Percentiles rank a stretch among this genome's conserved stretches.
phyloP scores from a whole-genome alignment of 2,797 vertebrate genomes.

The Hippopotamyrus pictus region DNA sequence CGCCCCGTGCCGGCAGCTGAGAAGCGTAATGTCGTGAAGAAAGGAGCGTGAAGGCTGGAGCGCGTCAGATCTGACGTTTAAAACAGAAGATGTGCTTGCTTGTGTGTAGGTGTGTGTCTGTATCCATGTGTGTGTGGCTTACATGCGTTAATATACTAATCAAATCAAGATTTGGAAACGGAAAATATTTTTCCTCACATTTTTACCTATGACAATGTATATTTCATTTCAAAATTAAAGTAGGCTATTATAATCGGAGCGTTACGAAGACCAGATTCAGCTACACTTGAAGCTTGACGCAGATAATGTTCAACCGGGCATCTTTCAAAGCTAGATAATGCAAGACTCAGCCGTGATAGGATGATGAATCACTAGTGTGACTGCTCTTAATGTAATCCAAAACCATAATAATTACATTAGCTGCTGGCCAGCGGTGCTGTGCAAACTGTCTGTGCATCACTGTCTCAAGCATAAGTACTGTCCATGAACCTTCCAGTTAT shows the following conservation, averaged over 20 bases:
- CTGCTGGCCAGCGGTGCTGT: slow-evolving; percentile 32
- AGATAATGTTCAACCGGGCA: neutral
- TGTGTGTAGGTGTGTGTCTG: neutral
- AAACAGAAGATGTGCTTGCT: neutral
- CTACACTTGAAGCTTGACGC: neutral
- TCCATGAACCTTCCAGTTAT: slow-evolving; percentile 48
- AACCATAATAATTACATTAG: slow-evolving; percentile 47
- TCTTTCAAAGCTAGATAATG: slow-evolving; percentile 1
- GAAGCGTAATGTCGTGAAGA: slow-evolving; percentile 3
- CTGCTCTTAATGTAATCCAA: slow-evolving; percentile 42
- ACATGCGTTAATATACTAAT: neutral
- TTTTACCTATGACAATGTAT: neutral
- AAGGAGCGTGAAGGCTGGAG: neutral
- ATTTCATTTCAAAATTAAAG: neutral
- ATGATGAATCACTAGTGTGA: slow-evolving; percentile 35
- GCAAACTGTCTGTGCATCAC: slow-evolving; percentile 25
- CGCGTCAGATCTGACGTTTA: slow-evolving; percentile 26
- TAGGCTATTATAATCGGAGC: neutral
- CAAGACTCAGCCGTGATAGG: slow-evolving; percentile 25
- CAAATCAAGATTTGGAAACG: neutral
- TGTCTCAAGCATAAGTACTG: slow-evolving; percentile 30
- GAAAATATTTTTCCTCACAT: neutral
- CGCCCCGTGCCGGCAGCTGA: slow-evolving; percentile 7
- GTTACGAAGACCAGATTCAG: neutral
- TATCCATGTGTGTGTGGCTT: neutral